phyloP scores from a whole-genome alignment of 2,113 vertebrate species.

The Istiophorus platypterus region DNA sequence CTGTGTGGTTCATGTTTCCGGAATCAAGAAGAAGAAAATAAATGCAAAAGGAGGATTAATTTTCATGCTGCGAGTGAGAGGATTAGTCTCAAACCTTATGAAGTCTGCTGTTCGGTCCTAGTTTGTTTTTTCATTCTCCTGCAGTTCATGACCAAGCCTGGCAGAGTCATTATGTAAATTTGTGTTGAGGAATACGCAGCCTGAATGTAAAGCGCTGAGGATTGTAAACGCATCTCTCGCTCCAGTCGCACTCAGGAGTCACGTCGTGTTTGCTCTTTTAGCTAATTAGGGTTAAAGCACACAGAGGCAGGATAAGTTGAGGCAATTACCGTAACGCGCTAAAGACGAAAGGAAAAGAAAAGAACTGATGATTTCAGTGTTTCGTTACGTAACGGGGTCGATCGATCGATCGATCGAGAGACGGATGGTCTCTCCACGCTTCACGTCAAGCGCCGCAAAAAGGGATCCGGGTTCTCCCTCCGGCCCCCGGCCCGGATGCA shows the following conservation, averaged over 20 bases:
- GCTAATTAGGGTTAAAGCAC: slow-evolving; percentile 6
- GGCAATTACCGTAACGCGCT: neutral
- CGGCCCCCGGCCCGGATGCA: too few species aligned
- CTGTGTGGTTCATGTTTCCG: slow-evolving; percentile 5
- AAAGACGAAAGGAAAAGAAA: too few species aligned
- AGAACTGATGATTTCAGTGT: neutral
- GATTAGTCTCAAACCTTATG: slow-evolving; percentile 32
- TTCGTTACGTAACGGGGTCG: too few species aligned
- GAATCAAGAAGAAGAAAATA: slow-evolving; percentile 6
- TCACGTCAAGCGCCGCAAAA: slow-evolving; percentile 20
- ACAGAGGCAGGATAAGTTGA: neutral
- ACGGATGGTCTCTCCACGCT: too few species aligned
- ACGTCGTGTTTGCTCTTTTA: slow-evolving; percentile 18
- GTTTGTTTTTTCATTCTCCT: slow-evolving; percentile 24
- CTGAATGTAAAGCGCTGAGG: slow-evolving; percentile 30
- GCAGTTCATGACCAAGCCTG: slow-evolving; percentile 16
- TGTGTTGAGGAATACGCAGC: neutral
- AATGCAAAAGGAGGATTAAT: slow-evolving; percentile 28
- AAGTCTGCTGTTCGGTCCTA: neutral
- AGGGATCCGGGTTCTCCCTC: too few species aligned
- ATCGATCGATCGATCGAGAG: too few species aligned
- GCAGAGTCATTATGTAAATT: slow-evolving; percentile 46
- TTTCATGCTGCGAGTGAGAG: slow-evolving; percentile 15
- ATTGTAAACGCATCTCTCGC: slow-evolving; percentile 8
- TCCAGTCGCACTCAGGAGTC: slow-evolving; percentile 23